Conservation (phyloP, 2,888 invertebrate genomes). For the Mythimna vitellina region DNA sequence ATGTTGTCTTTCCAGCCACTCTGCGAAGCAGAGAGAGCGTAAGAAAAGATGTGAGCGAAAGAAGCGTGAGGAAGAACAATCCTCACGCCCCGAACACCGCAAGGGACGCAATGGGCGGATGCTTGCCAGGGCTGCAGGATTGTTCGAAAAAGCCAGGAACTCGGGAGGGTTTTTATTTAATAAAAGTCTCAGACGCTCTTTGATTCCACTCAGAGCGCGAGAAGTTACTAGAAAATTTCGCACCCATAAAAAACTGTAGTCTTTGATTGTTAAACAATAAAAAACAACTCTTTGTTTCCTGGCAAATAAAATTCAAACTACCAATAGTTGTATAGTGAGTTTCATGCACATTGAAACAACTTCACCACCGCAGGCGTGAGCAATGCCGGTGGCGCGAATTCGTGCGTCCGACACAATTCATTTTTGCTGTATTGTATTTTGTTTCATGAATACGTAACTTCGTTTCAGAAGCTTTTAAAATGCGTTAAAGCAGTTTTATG, state of each 20-base stretch:
- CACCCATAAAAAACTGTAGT: background rate
- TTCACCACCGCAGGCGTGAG: slow-evolving; percentile 12
- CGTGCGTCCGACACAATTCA: slow-evolving; percentile 53
- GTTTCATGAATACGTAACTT: slow-evolving; percentile 57
- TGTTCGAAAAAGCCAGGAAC: too few species aligned
- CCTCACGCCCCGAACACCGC: too few species aligned
- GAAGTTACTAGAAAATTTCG: too few species aligned
- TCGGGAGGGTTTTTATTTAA: too few species aligned
- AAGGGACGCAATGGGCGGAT: too few species aligned
- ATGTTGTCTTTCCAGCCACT: too few species aligned
- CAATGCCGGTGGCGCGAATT: slow-evolving; percentile 24
- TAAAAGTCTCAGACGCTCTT: too few species aligned
- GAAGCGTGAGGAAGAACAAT: too few species aligned
- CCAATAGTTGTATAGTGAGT: slow-evolving; percentile 10
- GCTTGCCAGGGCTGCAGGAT: too few species aligned
- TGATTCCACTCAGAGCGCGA: too few species aligned
- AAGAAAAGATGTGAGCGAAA: too few species aligned
- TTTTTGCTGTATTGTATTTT: slow-evolving; percentile 52
- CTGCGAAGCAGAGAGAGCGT: too few species aligned
- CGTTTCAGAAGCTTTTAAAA: slow-evolving; percentile 47
- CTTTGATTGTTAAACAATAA: background rate
- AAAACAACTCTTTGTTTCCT: background rate
- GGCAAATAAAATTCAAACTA: slow-evolving; percentile 12
- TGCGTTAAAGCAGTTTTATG: background rate
- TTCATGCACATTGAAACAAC: slow-evolving; percentile 16